Base-by-base conservation (phyloP, 2,113 vertebrate genomes). In the Nicator chloris region DNA sequence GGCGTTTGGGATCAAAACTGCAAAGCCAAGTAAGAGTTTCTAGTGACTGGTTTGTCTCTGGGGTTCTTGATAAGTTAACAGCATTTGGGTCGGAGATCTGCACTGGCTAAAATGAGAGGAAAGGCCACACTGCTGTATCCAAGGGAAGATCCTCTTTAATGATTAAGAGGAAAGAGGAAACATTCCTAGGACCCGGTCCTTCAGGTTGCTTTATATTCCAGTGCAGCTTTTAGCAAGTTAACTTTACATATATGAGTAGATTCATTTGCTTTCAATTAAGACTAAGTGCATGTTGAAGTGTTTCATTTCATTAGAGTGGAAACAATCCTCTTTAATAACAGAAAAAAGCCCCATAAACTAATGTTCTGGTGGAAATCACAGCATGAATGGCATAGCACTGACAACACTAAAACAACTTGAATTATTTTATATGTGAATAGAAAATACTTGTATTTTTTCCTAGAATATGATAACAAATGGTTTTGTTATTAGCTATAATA, bases 1-100 rank as follows among this genome's bases (percentile, higher is more conserved):
- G 56, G 31, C 95, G 63, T 88, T 69, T 81, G 76, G 89, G 70
- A 85, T 56, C 37, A 33, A 79, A 95, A 72, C 45, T 86, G 49
- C 82, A 92, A 91, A 90, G 63, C 57, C 72, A 92, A 93, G n/a
- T 72, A 95, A 79, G 86, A 68, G 69, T 91, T 95, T 94, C 83
- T 87, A 78, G 69, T 7, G 61, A 37, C 56, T 94, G 69, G 82
- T 87, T 89, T 93, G 10, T 49, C 53, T 68, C 50, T 92, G 65
- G 37, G 13, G n/a, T 79, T 96, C 75, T 92, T 96, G 82, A 73
- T 86, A 85, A 91, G 87, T 64, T 61, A 93, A 91, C 68, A 95
- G 42, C 18, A 79, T 90, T 94, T 47, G 35, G 60, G 44, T 66
- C 28, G 91, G 61, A 86, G 57, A 50, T 56, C 26, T 91, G 56